phyloP scores from a whole-genome alignment of 1,140 invertebrate species.

The Archegozetes longisetosus region DNA sequence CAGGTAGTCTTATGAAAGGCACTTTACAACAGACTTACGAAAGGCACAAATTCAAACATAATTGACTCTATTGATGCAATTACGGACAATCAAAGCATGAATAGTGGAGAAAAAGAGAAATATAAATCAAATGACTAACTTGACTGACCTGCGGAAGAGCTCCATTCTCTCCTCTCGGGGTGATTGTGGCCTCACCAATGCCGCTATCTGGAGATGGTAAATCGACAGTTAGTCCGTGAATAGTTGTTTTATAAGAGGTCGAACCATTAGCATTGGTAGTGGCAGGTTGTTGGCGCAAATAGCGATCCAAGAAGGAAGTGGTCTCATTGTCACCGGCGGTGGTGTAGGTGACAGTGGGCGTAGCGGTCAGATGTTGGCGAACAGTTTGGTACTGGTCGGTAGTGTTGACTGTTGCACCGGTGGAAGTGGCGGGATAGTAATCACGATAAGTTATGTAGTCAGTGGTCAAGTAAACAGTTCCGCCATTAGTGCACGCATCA shows the following conservation, averaged over 20 bases:
- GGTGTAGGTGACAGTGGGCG: slow-evolving; percentile 19
- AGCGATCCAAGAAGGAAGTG: slow-evolving; percentile 38
- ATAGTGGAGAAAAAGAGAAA: too few relatives aligned
- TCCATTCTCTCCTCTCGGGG: slow-evolving; percentile 65
- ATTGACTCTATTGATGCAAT: too few relatives aligned
- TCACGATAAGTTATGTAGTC: slow-evolving; percentile 18
- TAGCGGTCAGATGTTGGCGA: slow-evolving; percentile 15
- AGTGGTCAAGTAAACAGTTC: slow-evolving; percentile 15
- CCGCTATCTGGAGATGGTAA: slow-evolving; percentile 78
- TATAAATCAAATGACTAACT: not conserved
- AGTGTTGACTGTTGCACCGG: not conserved
- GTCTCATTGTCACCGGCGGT: slow-evolving; percentile 26
- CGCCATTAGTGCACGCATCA: not conserved
- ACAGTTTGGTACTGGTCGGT: slow-evolving; percentile 20
- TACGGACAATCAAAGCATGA: too few relatives aligned
- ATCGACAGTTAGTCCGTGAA: slow-evolving; percentile 53
- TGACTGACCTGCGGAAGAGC: slow-evolving; percentile 60
- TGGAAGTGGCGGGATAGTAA: slow-evolving; percentile 8
- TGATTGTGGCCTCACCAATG: slow-evolving; percentile 75
- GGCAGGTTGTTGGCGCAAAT: slow-evolving; percentile 31
- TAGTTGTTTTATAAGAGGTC: slow-evolving; percentile 14
- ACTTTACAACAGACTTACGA: too few relatives aligned
- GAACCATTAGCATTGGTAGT: slow-evolving; percentile 21
- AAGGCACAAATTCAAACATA: too few relatives aligned
- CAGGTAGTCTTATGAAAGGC: too few relatives aligned